Evolutionary conservation across 2,888 invertebrate genomes (phyloP).

Genomic region (Melanchra persicariae): DNA sequence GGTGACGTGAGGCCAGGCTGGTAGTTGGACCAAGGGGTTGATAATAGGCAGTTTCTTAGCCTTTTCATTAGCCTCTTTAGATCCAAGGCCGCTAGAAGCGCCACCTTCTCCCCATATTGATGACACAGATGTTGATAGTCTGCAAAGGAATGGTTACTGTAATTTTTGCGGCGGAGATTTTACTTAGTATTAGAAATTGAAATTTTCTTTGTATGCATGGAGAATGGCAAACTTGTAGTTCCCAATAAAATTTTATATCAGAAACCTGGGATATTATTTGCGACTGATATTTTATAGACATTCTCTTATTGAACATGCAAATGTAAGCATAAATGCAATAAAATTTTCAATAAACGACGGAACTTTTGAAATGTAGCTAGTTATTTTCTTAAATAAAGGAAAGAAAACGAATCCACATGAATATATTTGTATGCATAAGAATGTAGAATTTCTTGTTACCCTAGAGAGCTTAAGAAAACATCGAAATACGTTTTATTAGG

Average conservation of each 20-base stretch:
- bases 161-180: neutral
- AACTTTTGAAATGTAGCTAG: conserved; percentile 8
- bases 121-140: conserved; percentile 89
- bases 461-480: conserved; percentile 19
- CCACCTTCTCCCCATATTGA: conserved; percentile 89
- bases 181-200: neutral
- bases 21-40: conserved; percentile 96
- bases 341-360: conserved; percentile 5
- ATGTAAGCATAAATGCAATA: conserved; percentile 10
- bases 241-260: conserved; percentile 15
- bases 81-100: conserved; percentile 71
- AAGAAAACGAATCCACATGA: conserved; percentile 7
- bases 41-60: conserved; percentile 96
- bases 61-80: conserved; percentile 90
- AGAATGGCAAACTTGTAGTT: neutral
- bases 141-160: conserved; percentile 63
- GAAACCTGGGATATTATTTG: neutral
- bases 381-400: neutral
- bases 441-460: conserved; percentile 21
- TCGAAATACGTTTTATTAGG: conserved; percentile 22
- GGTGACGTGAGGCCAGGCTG: conserved; percentile 96
- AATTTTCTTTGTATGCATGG: neutral
- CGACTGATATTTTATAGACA: neutral
- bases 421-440: neutral
- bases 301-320: conserved; percentile 15